Conservation (phyloP, 2,113 vertebrate species). For the Trogon surrucura region DNA sequence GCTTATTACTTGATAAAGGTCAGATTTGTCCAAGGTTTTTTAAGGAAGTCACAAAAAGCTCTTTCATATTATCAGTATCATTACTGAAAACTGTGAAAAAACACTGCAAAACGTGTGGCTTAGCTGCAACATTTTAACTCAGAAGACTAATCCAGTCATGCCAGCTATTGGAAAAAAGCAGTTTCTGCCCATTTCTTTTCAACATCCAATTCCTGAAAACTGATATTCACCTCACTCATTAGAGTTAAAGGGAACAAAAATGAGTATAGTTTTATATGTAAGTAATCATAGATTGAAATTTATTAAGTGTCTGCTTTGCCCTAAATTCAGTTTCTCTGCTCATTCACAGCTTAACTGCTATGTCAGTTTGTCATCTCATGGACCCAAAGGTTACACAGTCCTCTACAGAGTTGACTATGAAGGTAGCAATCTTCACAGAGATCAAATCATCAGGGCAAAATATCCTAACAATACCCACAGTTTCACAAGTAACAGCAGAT, state of each 20-base stretch:
- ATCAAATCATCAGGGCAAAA: background rate
- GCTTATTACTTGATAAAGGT: background rate
- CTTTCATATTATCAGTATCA: accelerated
- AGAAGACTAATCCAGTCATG: background rate
- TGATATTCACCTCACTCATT: background rate
- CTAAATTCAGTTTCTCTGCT: background rate
- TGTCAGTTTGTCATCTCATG: background rate
- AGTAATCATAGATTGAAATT: background rate
- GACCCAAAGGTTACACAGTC: accelerated
- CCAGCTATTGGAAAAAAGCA: background rate
- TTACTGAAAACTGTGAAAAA: background rate
- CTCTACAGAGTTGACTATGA: background rate
- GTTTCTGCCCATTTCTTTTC: background rate
- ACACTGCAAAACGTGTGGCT: accelerated
- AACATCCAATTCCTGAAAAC: background rate
- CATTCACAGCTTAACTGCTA: background rate
- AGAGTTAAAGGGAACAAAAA: background rate
- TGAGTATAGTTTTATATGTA: background rate
- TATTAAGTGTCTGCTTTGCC: accelerated
- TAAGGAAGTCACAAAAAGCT: background rate
- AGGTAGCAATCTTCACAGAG: background rate
- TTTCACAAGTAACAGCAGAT: background rate
- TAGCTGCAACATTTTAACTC: background rate
- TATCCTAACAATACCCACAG: background rate
- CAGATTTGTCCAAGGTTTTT: background rate